phyloP scores from a whole-genome alignment of 2,888 invertebrate species.

The Griposia aprilina region DNA sequence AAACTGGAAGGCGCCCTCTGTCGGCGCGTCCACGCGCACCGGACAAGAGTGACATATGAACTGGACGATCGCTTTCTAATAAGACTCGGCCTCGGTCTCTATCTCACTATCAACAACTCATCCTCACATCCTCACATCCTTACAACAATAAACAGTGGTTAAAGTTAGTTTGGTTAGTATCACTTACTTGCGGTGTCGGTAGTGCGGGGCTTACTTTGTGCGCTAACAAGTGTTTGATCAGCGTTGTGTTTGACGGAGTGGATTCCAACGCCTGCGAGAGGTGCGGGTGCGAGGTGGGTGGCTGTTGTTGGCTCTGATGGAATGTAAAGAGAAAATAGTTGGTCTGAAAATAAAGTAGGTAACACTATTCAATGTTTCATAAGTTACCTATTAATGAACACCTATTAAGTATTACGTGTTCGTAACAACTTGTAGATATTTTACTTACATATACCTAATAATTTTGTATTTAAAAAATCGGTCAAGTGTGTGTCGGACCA shows the following conservation, averaged over 20 bases:
- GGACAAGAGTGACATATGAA: neutral
- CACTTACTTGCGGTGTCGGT: conserved; percentile 89
- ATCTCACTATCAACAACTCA: neutral
- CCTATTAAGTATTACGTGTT: no score
- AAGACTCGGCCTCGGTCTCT: neutral
- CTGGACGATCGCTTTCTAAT: neutral
- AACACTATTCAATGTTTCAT: no score
- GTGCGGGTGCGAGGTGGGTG: conserved; percentile 73
- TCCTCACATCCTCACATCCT: conserved; percentile 19
- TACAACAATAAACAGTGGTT: conserved; percentile 41
- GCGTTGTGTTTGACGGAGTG: conserved; percentile 92
- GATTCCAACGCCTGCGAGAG: conserved; percentile 81
- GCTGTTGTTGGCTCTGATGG: conserved; percentile 64
- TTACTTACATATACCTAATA: no score
- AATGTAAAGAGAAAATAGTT: neutral
- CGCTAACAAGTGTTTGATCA: conserved; percentile 98
- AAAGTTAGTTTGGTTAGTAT: conserved; percentile 87
- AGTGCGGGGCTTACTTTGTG: conserved; percentile 95
- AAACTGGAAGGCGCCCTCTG: neutral
- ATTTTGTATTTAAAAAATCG: no score
- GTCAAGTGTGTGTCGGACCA: no score
- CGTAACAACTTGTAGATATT: no score
- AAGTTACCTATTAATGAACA: no score
- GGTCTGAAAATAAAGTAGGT: no score
- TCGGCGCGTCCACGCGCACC: neutral